Conservation (phyloP, 2,888 invertebrate species). For the Nephrotoma guestfalica region DNA sequence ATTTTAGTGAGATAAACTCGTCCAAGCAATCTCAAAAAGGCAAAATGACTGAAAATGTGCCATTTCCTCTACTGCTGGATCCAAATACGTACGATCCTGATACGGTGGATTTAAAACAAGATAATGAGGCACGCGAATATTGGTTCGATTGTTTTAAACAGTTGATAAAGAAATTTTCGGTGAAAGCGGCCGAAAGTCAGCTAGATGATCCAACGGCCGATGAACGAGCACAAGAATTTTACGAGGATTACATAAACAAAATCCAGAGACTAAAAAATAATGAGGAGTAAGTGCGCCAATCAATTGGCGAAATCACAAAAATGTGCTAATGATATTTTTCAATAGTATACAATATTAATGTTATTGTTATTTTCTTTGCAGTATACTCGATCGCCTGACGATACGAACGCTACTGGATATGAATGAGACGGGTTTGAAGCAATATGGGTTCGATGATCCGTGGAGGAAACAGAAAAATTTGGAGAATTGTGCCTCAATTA, state of each 20-base stretch:
- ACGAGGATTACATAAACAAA: conserved; percentile 66
- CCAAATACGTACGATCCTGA: conserved; percentile 76
- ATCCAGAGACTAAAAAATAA: conserved; percentile 32
- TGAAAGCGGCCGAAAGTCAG: conserved; percentile 66
- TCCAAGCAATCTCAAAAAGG: background rate
- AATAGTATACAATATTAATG: background rate
- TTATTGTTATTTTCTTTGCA: conserved; percentile 11
- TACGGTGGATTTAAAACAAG: conserved; percentile 75
- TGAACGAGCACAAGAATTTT: conserved; percentile 67
- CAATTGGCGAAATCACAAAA: background rate
- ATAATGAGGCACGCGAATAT: conserved; percentile 73
- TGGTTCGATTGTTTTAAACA: conserved; percentile 87
- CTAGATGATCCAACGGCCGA: conserved; percentile 59
- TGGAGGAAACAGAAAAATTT: conserved; percentile 69
- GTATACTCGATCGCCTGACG: conserved; percentile 65
- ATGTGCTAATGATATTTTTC: background rate
- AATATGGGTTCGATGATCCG: conserved; percentile 86
- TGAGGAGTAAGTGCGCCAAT: conserved; percentile 8
- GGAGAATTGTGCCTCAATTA: conserved; percentile 73
- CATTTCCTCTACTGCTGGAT: conserved; percentile 65
- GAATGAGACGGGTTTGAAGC: conserved; percentile 79
- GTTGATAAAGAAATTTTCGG: conserved; percentile 70
- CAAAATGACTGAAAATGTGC: conserved; percentile 33
- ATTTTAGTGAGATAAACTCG: background rate
- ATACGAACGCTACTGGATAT: conserved; percentile 82